A percentile compares a stretch with the other conserved stretches of the same genome.
Conservation (phyloP, 2,888 invertebrate species). For the Phaonia tiefii region DNA sequence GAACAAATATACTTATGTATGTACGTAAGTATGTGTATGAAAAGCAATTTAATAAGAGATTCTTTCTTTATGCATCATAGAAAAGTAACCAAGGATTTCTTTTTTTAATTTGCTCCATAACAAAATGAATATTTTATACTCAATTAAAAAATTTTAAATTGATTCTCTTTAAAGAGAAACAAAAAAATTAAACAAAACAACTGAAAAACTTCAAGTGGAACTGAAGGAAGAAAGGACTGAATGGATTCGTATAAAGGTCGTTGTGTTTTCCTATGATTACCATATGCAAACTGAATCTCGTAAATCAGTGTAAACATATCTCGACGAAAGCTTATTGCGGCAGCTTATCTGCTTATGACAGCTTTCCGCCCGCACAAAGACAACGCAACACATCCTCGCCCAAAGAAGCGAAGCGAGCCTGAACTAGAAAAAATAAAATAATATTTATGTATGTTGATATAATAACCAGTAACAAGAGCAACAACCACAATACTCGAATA, state of each 20-base stretch:
- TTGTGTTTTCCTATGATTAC: conserved; percentile 68
- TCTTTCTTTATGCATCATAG: neutral
- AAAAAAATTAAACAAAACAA: conserved; percentile 17
- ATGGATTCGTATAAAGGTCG: conserved; percentile 66
- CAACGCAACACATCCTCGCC: conserved; percentile 38
- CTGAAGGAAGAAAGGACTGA: conserved; percentile 17
- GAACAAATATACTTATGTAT: conserved; percentile 13
- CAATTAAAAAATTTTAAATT: conserved; percentile 18
- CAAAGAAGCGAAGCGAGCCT: neutral
- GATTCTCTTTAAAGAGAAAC: neutral
- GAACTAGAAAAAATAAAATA: conserved; percentile 56
- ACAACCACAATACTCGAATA: conserved; percentile 59
- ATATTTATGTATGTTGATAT: conserved; percentile 59
- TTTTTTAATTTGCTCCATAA: conserved; percentile 24
- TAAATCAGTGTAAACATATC: conserved; percentile 71
- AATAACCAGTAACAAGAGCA: conserved; percentile 62
- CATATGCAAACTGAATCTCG: conserved; percentile 70
- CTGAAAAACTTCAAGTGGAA: neutral
- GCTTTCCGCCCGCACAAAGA: conserved; percentile 75
- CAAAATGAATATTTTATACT: conserved; percentile 23
- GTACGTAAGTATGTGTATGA: conserved; percentile 20
- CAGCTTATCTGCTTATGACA: conserved; percentile 80
- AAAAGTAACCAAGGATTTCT: conserved; percentile 39
- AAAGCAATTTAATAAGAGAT: conserved; percentile 13
- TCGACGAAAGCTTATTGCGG: conserved; percentile 76